Base-by-base conservation (phyloP, 2,113 vertebrate species). In the Oenanthe oenanthe region DNA sequence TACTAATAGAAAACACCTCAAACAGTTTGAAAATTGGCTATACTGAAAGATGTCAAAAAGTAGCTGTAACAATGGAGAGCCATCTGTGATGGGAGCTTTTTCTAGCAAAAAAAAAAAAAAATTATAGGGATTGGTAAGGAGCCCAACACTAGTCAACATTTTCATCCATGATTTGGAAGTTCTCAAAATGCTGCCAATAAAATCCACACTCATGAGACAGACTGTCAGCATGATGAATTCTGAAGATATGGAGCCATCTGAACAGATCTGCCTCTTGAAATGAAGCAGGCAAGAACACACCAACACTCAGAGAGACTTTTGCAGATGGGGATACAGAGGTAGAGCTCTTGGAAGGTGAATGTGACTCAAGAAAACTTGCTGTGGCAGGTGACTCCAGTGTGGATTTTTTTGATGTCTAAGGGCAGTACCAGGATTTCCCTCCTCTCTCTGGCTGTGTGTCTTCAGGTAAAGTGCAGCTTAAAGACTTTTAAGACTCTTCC, bases 341-440 rank as follows among this genome's bases (percentile, higher is more conserved):
- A 43, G 32, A 85, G 34, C 5, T 21, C 48, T 34, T 0, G 0
- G 29, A 77, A 2, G 3, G 31, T 4, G 20, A 74, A 31, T 0
- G 0, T 57, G 66, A 65, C 28, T 79, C 57, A 51, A 51, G 53
- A 31, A 42, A 47, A 40, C 11, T 10, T 45, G 6, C 31, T 42
- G 48, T 38, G 48, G 17, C 48, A 91, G 34, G 19, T 53, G 0
- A 0, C 10, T 73, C 29, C 47, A 63, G 5, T 17, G 31, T 21
- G 56, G 48, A 28, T 67, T 72, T 87, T 87, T 67, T 4, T 3
- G 42, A 62, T 36, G 19, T 40, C 32, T 17, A 31, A 40, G n/a
- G 26, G 7, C 32, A n/a, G 13, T 31, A 43, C 34, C 1, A 77
- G 13, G 32, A 81, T n/a, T 75, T 79, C 31, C 12, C 24, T 89